Evolutionary conservation across 2,888 invertebrate genomes (phyloP).

Genomic region (Rhogogaster chlorosoma): DNA sequence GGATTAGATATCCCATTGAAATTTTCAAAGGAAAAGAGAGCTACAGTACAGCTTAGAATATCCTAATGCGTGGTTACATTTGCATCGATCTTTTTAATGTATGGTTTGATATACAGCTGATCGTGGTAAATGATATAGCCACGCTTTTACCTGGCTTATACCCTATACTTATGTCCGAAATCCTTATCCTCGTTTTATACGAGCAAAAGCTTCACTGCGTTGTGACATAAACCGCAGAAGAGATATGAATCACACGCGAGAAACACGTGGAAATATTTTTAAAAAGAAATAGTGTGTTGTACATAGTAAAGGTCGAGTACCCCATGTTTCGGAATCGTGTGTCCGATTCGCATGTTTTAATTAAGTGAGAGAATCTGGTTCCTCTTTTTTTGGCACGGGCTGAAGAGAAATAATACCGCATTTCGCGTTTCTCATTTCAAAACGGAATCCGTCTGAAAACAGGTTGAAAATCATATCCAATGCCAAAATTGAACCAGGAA

Average conservation of each 20-base stretch:
- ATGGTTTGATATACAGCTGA: neutral
- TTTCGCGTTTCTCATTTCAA: too few relatives aligned
- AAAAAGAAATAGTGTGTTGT: neutral
- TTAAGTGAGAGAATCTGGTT: neutral
- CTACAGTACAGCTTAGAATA: neutral
- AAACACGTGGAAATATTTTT: neutral
- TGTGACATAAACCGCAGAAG: neutral
- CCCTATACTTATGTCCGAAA: neutral
- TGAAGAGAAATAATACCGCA: neutral
- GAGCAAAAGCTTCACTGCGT: neutral
- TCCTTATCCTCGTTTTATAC: constrained; percentile 1
- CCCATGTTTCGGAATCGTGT: neutral
- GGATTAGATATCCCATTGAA: neutral
- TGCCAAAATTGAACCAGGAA: neutral
- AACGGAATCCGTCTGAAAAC: neutral
- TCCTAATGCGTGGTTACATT: neutral
- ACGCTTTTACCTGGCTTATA: neutral
- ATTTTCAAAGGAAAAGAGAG: neutral
- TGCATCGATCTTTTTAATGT: constrained; percentile 12
- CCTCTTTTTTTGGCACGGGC: neutral
- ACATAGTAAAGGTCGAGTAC: neutral
- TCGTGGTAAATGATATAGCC: neutral
- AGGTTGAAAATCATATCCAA: neutral
- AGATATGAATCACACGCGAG: constrained; percentile 36
- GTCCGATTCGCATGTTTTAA: constrained; percentile 34